Evolutionary conservation across 2,888 invertebrate species (phyloP).

Genomic region (Chironomus tentans): DNA sequence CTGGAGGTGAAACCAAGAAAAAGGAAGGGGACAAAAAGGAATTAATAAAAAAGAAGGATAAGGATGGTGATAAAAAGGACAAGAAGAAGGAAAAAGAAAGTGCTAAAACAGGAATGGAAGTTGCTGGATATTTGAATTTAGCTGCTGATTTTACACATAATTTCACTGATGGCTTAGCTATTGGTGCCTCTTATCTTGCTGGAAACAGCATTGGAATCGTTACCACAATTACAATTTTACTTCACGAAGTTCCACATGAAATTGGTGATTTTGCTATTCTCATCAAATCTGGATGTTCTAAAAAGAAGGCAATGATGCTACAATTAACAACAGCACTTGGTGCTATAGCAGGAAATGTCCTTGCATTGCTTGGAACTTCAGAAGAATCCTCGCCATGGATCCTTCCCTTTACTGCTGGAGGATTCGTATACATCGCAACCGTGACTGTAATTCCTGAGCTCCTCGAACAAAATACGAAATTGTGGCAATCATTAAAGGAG

Average conservation of each 20-base stretch:
- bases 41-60: too few species aligned
- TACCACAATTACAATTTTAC: constrained; percentile 89
- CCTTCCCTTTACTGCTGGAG: constrained; percentile 94
- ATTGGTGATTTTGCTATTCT: constrained; percentile 99
- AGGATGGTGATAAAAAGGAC: constrained; percentile 34
- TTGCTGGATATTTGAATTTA: constrained; percentile 86
- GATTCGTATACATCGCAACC: constrained; percentile 99
- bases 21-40: constrained; percentile 32
- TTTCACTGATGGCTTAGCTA: constrained; percentile 98
- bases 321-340: constrained; percentile 93
- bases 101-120: constrained; percentile 52
- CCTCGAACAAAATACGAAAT: constrained; percentile 75
- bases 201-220: constrained; percentile 78
- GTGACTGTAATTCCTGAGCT: constrained; percentile 98
- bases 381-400: constrained; percentile 76
- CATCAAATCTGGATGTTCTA: constrained; percentile 91
- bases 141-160: constrained; percentile 98
- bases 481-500: constrained; percentile 85
- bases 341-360: constrained; percentile 84
- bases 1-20: constrained; percentile 31
- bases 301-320: constrained; percentile 87
- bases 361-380: constrained; percentile 74
- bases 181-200: constrained; percentile 94
- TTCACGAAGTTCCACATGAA: constrained; percentile 99
- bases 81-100: constrained; percentile 44